A percentile compares a stretch with the other conserved stretches of the same genome.
These are phyloP conservation scores for Coremacera marginata DNA, from an alignment of 2,888 invertebrate genomes.

Conservation along the genomic window DNA sequence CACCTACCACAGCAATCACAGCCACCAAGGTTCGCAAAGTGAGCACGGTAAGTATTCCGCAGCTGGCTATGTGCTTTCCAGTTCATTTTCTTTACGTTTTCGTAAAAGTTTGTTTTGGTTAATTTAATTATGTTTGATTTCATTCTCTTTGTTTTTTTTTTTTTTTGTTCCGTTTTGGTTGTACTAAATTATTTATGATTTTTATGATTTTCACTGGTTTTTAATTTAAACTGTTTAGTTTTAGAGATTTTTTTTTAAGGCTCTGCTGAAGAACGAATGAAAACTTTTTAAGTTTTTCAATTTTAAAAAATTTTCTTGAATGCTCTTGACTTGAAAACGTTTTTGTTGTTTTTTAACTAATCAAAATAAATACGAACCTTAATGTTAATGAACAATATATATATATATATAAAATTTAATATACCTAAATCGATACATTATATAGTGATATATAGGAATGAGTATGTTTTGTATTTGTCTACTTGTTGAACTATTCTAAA, in stretches of 20 bases:
- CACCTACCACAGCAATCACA: constrained; percentile 70
- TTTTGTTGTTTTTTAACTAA: background rate
- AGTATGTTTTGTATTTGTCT: constrained; percentile 27
- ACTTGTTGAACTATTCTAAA: constrained; percentile 24
- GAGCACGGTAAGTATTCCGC: constrained; percentile 85
- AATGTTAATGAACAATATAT: background rate
- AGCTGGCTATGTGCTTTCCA: constrained; percentile 61
- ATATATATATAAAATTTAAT: background rate
- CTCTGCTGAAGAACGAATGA: constrained; percentile 23
- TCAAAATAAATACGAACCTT: background rate
- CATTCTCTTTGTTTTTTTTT: background rate
- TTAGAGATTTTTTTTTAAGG: constrained; percentile 37
- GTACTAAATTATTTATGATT: background rate
- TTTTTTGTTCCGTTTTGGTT: constrained; percentile 20
- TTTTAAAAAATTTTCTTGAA: constrained; percentile 43
- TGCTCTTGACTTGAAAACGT: constrained; percentile 41
- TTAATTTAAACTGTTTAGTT: constrained; percentile 1
- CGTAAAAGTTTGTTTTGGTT: constrained; percentile 23
- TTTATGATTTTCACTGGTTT: constrained; percentile 10
- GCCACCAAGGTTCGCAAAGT: constrained; percentile 87
- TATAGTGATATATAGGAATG: constrained; percentile 48
- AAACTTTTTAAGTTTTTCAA: constrained; percentile 29
- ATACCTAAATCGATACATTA: background rate
- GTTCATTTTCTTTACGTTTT: constrained; percentile 50
- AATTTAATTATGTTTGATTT: background rate